These are phyloP conservation scores for Pseudoips prasinana DNA, from an alignment of 2,888 invertebrate species.

Conservation along the genomic window DNA sequence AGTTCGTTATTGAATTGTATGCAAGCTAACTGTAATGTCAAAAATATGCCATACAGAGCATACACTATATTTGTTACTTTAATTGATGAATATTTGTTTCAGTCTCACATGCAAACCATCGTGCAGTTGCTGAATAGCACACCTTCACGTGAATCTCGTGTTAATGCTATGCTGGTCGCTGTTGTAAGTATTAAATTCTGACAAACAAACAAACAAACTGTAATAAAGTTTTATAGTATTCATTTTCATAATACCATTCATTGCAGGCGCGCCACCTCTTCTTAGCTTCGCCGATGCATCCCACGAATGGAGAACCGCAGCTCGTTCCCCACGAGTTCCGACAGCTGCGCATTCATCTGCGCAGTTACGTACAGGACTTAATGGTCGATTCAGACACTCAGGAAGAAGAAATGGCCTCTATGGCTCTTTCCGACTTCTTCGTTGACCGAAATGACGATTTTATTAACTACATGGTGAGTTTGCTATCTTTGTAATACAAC, in stretches of 20 bases:
- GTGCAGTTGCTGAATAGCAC: constrained; percentile 35
- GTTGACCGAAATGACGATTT: constrained; percentile 38
- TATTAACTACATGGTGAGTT: constrained; percentile 46
- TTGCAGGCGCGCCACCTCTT: constrained; percentile 49
- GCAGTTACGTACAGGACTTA: constrained; percentile 43
- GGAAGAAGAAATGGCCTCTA: constrained; percentile 29
- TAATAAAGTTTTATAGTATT: too few relatives aligned
- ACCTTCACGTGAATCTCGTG: constrained; percentile 36
- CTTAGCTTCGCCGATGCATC: constrained; percentile 36
- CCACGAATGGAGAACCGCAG: constrained; percentile 29
- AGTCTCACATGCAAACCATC: constrained; percentile 45
- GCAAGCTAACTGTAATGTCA: too few relatives aligned
- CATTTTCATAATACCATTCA: too few relatives aligned
- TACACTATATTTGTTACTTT: too few relatives aligned
- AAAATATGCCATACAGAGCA: too few relatives aligned
- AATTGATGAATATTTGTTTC: too few relatives aligned
- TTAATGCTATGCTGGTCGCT: constrained; percentile 45
- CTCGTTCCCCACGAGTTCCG: constrained; percentile 48
- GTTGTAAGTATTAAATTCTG: constrained; percentile 46
- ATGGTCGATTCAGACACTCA: constrained; percentile 28
- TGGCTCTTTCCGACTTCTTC: constrained; percentile 39
- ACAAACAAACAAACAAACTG: too few relatives aligned
- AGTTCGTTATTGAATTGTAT: too few relatives aligned
- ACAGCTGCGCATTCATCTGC: constrained; percentile 42
- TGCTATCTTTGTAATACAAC: too few relatives aligned